These are phyloP conservation scores for Plemyria rubiginata DNA, from an alignment of 2,888 invertebrate species.

Conservation along the genomic window DNA sequence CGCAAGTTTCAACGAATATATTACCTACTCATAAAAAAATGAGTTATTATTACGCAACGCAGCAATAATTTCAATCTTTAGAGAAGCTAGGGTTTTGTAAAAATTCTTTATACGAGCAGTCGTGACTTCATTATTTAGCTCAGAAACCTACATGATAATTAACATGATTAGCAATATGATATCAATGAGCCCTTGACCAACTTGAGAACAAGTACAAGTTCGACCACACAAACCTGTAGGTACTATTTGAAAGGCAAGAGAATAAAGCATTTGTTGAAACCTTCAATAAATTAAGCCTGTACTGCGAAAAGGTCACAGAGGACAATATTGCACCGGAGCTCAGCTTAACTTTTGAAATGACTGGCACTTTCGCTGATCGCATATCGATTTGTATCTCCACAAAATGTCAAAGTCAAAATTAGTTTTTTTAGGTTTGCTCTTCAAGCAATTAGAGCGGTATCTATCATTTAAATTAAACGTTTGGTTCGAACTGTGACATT, in stretches of 20 bases:
- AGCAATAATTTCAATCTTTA: constrained; percentile 16
- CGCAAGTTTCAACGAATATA: not conserved
- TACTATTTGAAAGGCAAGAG: constrained; percentile 6
- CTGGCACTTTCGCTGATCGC: constrained; percentile 57
- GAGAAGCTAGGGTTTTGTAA: constrained; percentile 15
- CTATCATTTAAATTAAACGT: constrained; percentile 33
- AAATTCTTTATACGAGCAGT: constrained; percentile 26
- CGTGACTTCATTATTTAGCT: constrained; percentile 38
- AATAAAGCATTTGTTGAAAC: constrained; percentile 42
- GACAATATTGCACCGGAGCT: constrained; percentile 67
- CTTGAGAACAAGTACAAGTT: constrained; percentile 30
- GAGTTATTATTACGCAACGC: not conserved
- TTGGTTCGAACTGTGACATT: too few species aligned
- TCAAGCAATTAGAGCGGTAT: constrained; percentile 48
- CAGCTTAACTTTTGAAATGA: constrained; percentile 72
- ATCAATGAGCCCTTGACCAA: constrained; percentile 40
- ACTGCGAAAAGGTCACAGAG: constrained; percentile 51
- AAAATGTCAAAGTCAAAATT: constrained; percentile 70
- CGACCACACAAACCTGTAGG: constrained; percentile 21
- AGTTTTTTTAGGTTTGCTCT: constrained; percentile 59
- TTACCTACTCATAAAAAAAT: not conserved
- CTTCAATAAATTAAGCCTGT: constrained; percentile 49
- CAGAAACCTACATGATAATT: constrained; percentile 23
- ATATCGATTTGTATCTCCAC: constrained; percentile 60
- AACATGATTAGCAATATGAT: constrained; percentile 32